Conservation (phyloP, 2,888 invertebrate species). For the Xestia c-nigrum region DNA sequence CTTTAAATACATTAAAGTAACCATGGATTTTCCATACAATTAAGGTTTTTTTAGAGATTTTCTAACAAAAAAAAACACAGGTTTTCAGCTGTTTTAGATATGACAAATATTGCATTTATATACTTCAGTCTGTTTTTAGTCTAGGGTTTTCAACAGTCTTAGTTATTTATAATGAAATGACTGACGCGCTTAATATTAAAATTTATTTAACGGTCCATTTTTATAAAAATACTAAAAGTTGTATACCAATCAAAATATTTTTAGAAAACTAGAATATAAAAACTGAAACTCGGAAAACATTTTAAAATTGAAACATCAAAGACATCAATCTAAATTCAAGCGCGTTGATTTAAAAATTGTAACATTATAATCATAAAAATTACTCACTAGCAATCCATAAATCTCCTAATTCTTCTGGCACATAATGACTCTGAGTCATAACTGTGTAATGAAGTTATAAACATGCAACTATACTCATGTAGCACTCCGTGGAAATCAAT, state of each 20-base stretch:
- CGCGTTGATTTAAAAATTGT: conserved; percentile 55
- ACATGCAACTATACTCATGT: conserved; percentile 77
- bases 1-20: background rate
- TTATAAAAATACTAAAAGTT: background rate
- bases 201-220: background rate
- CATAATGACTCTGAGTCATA: conserved; percentile 81
- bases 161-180: conserved; percentile 9
- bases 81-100: background rate
- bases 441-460: conserved; percentile 80
- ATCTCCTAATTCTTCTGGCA: conserved; percentile 81
- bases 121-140: background rate
- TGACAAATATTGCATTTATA: background rate
- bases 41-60: too few relatives aligned
- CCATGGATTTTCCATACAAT: background rate
- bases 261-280: conserved; percentile 17
- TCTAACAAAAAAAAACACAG: too few relatives aligned
- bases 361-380: conserved; percentile 73
- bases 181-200: background rate
- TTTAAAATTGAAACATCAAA: conserved; percentile 57
- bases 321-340: conserved; percentile 49
- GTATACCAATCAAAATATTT: conserved; percentile 10
- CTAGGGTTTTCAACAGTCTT: background rate
- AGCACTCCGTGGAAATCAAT: conserved; percentile 80
- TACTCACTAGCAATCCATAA: conserved; percentile 84
- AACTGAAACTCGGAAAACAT: conserved; percentile 3